Percentiles rank a stretch among this genome's conserved stretches.
Evolutionary conservation across 2,888 invertebrate genomes (phyloP).

Genomic region (Anodontia alba): DNA sequence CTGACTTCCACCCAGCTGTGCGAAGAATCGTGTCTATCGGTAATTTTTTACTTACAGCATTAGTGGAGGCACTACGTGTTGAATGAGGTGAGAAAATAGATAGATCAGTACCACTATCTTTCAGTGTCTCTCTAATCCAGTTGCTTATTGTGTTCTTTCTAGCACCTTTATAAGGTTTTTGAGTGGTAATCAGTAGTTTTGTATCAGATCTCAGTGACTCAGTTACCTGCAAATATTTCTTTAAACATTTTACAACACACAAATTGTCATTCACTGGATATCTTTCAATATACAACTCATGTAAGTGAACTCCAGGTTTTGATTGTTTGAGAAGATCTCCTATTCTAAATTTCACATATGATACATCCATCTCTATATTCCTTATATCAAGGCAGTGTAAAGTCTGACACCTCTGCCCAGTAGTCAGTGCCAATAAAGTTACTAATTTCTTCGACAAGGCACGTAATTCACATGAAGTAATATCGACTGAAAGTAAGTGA

Average conservation of each 20-base stretch:
- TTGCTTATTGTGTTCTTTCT: too few species aligned
- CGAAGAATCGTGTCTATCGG: neutral
- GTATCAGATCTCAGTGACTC: neutral
- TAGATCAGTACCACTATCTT: neutral
- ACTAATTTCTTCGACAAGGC: neutral
- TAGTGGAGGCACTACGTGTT: neutral
- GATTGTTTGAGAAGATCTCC: too few species aligned
- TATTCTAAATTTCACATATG: neutral
- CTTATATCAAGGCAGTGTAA: too few species aligned
- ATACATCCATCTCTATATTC: too few species aligned
- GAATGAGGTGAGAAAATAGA: neutral
- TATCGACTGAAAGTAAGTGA: too few species aligned
- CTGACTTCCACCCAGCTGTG: too few species aligned
- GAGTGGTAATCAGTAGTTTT: neutral
- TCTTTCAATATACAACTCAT: too few species aligned
- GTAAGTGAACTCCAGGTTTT: too few species aligned
- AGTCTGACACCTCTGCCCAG: too few species aligned
- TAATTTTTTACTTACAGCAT: neutral
- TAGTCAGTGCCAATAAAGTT: neutral
- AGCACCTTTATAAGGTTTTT: too few species aligned
- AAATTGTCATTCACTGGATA: too few species aligned
- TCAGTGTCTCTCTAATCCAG: neutral
- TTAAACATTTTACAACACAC: neutral
- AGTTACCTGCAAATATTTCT: neutral
- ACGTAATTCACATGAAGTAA: neutral